Evolutionary conservation across 2,797 vertebrate genomes (phyloP), one percentile per base, ranked within the genome.

Genomic region (Dendrocincla fuliginosa): DNA sequence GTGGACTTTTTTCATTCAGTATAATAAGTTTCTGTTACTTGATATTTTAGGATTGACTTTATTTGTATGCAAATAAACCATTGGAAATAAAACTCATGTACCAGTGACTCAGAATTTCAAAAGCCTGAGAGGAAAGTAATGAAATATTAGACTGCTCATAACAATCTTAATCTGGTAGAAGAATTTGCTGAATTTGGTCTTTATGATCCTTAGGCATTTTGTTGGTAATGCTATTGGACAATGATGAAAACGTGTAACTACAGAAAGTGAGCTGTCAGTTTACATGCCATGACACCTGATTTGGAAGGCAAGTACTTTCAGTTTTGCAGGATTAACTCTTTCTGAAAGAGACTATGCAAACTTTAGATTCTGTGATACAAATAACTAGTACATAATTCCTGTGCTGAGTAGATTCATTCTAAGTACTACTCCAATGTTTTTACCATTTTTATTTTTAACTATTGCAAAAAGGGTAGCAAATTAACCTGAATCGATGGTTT

Each of bases 41-140:
- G 22, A 15, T 93, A 80, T 56, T 90, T 91, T 88, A 49, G 35
- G 61, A 71, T 76, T 84, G 89, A 28, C 33, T 64, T 76, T 84
- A 82, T 89, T 92, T 93, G 61, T 76, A 86, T 75, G 79, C 69
- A 92, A 80, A 92, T 73, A 94, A 89, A 82, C 30, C 24, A 17
- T 10, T 64, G 64, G 52, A 87, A 91, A 47, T 63, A 70, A 87
- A 91, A 92, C 44, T 71, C 39, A 17, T 32, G 16, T 74, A 84
- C 80, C 10, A 55, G 16, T 93, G 89, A 84, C 76, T 95, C 80
- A 86, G 73, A 89, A 88, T 84, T 93, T 89, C 30, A 68, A 69
- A 78, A 89, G 56, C 50, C 84, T 64, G 16, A 77, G 81, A 71
- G 71, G 53, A 53, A 74, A 94, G 82, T 32, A 89, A 33, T 81